A percentile compares a stretch with the other conserved stretches of the same genome.
These are phyloP conservation scores for Psylliodes chrysocephalus DNA, from an alignment of 2,888 invertebrate species.

Conservation along the genomic window DNA sequence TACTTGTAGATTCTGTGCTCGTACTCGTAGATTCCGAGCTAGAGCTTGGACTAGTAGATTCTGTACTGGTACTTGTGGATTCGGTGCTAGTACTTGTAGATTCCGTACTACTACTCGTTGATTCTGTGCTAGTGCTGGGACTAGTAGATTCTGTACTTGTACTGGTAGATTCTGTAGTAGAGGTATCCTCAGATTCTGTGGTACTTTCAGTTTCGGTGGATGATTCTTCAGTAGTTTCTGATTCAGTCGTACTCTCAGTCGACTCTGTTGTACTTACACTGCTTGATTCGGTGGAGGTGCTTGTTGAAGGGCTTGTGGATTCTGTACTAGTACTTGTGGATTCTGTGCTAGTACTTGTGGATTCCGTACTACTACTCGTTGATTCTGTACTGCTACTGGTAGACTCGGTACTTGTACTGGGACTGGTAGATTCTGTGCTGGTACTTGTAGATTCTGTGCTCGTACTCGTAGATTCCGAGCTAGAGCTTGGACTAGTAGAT, in stretches of 20 bases:
- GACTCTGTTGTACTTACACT: background rate
- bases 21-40: conserved; percentile 15
- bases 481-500: too few relatives aligned
- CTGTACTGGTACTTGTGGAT: background rate
- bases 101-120: background rate
- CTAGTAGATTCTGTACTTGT: background rate
- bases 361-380: too few relatives aligned
- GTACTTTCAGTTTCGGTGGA: background rate
- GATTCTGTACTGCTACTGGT: too few relatives aligned
- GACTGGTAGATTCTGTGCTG: too few relatives aligned
- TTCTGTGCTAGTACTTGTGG: background rate
- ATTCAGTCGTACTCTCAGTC: background rate
- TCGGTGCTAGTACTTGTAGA: background rate
- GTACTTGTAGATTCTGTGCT: too few relatives aligned
- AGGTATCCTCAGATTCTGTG: background rate
- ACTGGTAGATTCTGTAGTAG: background rate
- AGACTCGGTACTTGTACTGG: too few relatives aligned
- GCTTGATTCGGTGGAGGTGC: background rate
- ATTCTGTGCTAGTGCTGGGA: background rate
- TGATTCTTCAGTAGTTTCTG: background rate
- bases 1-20: background rate
- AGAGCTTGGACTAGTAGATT: background rate
- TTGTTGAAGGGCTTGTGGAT: background rate
- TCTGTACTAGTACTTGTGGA: background rate
- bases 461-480: too few relatives aligned